A percentile compares a stretch with the other conserved stretches of the same genome.
Conservation (phyloP, 1,140 invertebrate genomes). For the Platorchestia sp. region DNA sequence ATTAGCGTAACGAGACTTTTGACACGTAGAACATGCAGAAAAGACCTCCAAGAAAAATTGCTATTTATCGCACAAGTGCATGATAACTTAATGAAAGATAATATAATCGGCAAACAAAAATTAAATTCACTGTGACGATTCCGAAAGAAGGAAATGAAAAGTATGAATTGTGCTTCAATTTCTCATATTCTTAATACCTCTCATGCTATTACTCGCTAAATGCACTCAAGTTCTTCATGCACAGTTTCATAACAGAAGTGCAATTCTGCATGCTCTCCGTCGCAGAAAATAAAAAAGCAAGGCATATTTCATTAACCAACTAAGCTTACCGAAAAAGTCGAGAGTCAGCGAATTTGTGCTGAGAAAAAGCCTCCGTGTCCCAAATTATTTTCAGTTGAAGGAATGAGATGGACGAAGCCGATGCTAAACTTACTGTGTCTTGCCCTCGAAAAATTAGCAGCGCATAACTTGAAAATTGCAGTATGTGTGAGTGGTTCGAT, state of each 20-base stretch:
- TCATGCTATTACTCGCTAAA: too few species aligned
- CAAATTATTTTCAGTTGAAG: conserved; percentile 24
- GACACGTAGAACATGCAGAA: background rate
- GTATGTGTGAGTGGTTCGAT: background rate
- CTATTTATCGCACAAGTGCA: background rate
- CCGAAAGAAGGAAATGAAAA: background rate
- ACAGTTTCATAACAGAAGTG: background rate
- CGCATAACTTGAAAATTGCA: background rate
- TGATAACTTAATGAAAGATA: background rate
- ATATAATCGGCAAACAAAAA: background rate
- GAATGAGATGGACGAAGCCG: conserved; percentile 29
- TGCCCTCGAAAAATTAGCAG: conserved; percentile 8
- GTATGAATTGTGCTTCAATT: too few species aligned
- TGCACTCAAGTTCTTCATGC: too few species aligned
- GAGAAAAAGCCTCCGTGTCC: conserved; percentile 22
- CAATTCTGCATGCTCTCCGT: background rate
- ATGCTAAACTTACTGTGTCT: conserved; percentile 31
- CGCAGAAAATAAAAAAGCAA: background rate
- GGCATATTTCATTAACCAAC: background rate
- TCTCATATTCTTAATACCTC: too few species aligned
- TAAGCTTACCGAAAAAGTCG: conserved; percentile 34
- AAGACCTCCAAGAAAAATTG: background rate
- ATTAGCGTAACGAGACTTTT: background rate
- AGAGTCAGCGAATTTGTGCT: conserved; percentile 3
- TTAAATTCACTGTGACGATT: background rate